These are phyloP conservation scores for Drosophila paranaensis DNA, from an alignment of 2,888 invertebrate species.

Conservation along the genomic window DNA sequence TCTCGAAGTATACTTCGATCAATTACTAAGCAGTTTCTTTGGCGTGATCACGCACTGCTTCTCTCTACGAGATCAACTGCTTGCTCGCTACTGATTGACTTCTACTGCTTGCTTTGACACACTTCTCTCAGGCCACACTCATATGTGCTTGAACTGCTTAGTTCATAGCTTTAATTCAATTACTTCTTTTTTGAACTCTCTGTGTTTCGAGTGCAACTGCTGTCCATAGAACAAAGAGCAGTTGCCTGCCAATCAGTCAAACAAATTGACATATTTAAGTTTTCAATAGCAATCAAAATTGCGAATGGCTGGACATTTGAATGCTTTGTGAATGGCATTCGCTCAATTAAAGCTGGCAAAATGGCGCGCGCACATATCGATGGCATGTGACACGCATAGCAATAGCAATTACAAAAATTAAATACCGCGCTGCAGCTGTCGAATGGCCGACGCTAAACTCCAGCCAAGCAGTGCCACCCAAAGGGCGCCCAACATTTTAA, in stretches of 20 bases:
- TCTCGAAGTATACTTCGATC: too few relatives aligned
- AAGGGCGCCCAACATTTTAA: conserved; percentile 37
- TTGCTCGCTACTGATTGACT: too few relatives aligned
- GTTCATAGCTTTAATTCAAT: too few relatives aligned
- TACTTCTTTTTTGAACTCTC: too few relatives aligned
- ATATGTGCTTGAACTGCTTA: too few relatives aligned
- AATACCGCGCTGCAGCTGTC: conserved; percentile 65
- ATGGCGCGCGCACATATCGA: conserved; percentile 3
- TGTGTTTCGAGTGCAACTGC: not conserved
- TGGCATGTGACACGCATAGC: conserved; percentile 65
- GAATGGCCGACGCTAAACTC: conserved; percentile 39
- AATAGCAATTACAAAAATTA: conserved; percentile 75
- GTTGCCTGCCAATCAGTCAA: not conserved
- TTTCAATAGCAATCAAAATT: conserved; percentile 7
- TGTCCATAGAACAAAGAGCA: not conserved
- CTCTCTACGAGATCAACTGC: too few relatives aligned
- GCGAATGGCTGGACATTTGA: not conserved
- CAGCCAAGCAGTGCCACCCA: not conserved
- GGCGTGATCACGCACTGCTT: too few relatives aligned
- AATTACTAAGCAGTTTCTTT: too few relatives aligned
- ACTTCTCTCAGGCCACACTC: too few relatives aligned
- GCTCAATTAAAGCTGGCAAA: conserved; percentile 55
- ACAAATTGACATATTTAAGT: conserved; percentile 1
- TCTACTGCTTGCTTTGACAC: too few relatives aligned
- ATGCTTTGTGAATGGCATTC: conserved; percentile 25